These are phyloP conservation scores for Mustelus asterias DNA, from an alignment of 2,113 vertebrate species.

Conservation along the genomic window DNA sequence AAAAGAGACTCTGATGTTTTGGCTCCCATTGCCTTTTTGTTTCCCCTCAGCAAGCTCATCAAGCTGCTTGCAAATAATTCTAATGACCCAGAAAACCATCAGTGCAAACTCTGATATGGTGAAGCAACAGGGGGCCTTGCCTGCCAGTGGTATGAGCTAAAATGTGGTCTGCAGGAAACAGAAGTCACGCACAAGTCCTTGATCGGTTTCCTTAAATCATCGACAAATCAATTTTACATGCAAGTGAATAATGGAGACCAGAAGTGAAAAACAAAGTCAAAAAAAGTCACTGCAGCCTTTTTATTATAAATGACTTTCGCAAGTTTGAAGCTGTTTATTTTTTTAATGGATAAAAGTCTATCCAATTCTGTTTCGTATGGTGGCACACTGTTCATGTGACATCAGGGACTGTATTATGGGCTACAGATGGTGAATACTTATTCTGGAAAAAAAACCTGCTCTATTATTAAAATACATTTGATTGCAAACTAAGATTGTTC, in stretches of 20 bases:
- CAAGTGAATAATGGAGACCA: neutral
- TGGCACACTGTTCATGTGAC: conserved; percentile 14
- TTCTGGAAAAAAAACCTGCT: conserved; percentile 31
- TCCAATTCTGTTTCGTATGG: neutral
- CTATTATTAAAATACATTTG: conserved; percentile 50
- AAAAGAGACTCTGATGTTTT: conserved; percentile 10
- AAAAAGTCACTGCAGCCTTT: neutral
- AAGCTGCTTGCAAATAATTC: conserved; percentile 34
- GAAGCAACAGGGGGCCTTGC: conserved; percentile 32
- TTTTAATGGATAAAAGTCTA: neutral
- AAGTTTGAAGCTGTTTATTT: conserved; percentile 24
- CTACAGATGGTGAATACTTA: conserved; percentile 37
- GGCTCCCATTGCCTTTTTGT: neutral
- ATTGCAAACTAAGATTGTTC: conserved; percentile 63
- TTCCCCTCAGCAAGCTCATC: conserved; percentile 26
- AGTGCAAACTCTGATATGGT: conserved; percentile 35
- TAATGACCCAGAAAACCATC: conserved; percentile 38
- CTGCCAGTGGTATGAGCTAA: conserved; percentile 29
- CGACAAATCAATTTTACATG: neutral
- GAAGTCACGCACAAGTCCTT: neutral
- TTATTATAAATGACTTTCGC: neutral
- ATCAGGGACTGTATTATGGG: conserved; percentile 34
- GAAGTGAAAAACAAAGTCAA: neutral
- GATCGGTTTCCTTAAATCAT: neutral
- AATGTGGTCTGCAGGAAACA: conserved; percentile 2